These are phyloP conservation scores for Ennomos fuscantarius DNA, from an alignment of 2,888 invertebrate genomes.

Conservation along the genomic window DNA sequence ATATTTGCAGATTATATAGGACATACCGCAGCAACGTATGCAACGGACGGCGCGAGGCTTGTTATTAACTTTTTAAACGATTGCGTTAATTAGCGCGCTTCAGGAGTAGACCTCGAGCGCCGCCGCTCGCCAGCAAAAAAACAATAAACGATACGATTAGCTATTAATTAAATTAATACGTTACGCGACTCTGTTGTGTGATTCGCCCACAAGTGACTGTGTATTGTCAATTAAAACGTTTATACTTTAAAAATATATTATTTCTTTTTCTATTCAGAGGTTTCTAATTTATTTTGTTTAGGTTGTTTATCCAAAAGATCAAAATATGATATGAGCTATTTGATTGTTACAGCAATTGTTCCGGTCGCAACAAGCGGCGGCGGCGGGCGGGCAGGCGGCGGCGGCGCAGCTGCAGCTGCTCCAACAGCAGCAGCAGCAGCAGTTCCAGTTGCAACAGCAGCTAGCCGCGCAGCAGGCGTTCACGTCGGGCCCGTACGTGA, in stretches of 20 bases:
- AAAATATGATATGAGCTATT: slow-evolving; percentile 1
- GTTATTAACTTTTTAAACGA: slow-evolving; percentile 82
- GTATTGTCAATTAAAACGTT: slow-evolving; percentile 6
- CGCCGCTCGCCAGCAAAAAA: slow-evolving; percentile 57
- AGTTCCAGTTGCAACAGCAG: slow-evolving; percentile 92
- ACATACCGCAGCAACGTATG: slow-evolving; percentile 59
- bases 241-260: too few species aligned
- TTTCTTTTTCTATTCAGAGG: too few species aligned
- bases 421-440: slow-evolving; percentile 91
- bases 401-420: slow-evolving; percentile 89
- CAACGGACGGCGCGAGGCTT: slow-evolving; percentile 69
- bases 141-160: slow-evolving; percentile 67
- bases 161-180: slow-evolving; percentile 66
- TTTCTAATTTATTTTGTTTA: too few species aligned
- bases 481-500: slow-evolving; percentile 93
- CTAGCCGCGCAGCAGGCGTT: slow-evolving; percentile 89
- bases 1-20: slow-evolving; percentile 43
- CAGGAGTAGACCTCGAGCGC: slow-evolving; percentile 64
- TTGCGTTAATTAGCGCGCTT: slow-evolving; percentile 80
- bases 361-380: slow-evolving; percentile 92
- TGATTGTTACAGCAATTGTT: slow-evolving; percentile 92
- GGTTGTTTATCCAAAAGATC: too few species aligned
- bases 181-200: slow-evolving; percentile 44
- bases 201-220: slow-evolving; percentile 36
- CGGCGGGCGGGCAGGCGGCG: slow-evolving; percentile 87